phyloP scores from a whole-genome alignment of 2,888 invertebrate species.

The Parnassius orleans region DNA sequence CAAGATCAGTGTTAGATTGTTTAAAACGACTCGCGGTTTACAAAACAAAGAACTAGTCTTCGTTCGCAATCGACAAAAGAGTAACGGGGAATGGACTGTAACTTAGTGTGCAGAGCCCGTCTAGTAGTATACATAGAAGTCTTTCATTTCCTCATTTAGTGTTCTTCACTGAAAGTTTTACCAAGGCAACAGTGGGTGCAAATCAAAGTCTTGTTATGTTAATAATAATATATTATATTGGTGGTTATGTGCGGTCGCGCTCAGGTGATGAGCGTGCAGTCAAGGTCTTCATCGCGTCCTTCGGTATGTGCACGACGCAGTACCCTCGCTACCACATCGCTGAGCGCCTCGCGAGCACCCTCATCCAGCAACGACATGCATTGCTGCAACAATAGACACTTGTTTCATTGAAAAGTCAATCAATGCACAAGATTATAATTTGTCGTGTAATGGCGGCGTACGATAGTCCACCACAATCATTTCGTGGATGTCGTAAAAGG shows the following conservation, averaged over 20 bases:
- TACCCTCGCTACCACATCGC: conserved; percentile 94
- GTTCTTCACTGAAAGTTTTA: too few relatives aligned
- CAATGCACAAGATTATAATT: not conserved
- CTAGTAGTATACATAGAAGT: too few relatives aligned
- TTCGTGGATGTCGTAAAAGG: too few relatives aligned
- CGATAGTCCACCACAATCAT: too few relatives aligned
- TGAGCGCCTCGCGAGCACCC: conserved; percentile 93
- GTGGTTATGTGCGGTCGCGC: conserved; percentile 16
- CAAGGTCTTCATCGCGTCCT: conserved; percentile 94
- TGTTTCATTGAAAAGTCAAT: not conserved
- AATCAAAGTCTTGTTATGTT: conserved; percentile 13
- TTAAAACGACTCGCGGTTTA: too few relatives aligned
- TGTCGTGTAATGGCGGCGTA: too few relatives aligned
- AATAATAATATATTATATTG: conserved; percentile 32
- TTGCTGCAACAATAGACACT: conserved; percentile 70
- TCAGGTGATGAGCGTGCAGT: conserved; percentile 94
- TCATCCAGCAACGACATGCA: conserved; percentile 89
- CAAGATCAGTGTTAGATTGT: too few relatives aligned
- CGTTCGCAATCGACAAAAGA: too few relatives aligned
- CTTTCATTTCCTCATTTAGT: too few relatives aligned
- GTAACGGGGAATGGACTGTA: too few relatives aligned
- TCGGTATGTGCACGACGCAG: conserved; percentile 90
- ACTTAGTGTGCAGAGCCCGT: too few relatives aligned
- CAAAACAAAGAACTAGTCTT: too few relatives aligned
- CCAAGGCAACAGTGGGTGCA: not conserved